Evolutionary conservation across 2,113 vertebrate genomes (phyloP), one percentile per base, ranked within the genome.

Genomic region (Merops nubicus): DNA sequence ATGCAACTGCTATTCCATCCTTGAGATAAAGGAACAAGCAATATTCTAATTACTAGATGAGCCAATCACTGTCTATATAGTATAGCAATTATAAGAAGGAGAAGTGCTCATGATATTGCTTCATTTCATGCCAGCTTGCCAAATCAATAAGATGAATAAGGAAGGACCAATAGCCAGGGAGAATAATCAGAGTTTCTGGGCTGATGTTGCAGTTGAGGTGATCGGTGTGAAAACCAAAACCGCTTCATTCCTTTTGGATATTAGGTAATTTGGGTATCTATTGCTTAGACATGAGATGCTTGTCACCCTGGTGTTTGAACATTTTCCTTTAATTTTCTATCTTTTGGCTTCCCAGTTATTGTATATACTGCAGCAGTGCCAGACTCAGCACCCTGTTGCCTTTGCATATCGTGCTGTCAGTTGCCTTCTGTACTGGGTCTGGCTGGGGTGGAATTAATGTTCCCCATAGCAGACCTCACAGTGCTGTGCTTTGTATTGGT

Each of bases 211-310:
- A 60, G 23, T 26, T 38, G 15, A 9, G 7, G 33, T 53, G 26
- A 59, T 53, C 73, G 67, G 40, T 25, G 79, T 89, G 53, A 78
- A 88, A 84, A 79, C 25, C 6, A 84, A 60, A 72, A 62, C 4
- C 8, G 31, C 73, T 73, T 93, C 53, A 74, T 89, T 93, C 85
- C 91, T 89, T 93, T 93, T 78, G 85, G 85, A 23, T 73, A 72
- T 36, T 42, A 42, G 34, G 34, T 29, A 60, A 48, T 36, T 42
- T 33, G 53, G 51, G 29, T 29, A 54, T 20, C 22, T 8, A 36
- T 28, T 6, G 2, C 57, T 88, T 45, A 48, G 31, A 60, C 53
- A 72, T 23, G 6, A 78, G 56, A 33, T 72, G 72, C 43, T 64
- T 5, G 0, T 28, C 64, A 77, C 14, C 28, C 23, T 57, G 19